Percentiles rank a stretch among this genome's conserved stretches.
phyloP scores from a whole-genome alignment of 1,140 invertebrate genomes.

The Liolophura sinensis region DNA sequence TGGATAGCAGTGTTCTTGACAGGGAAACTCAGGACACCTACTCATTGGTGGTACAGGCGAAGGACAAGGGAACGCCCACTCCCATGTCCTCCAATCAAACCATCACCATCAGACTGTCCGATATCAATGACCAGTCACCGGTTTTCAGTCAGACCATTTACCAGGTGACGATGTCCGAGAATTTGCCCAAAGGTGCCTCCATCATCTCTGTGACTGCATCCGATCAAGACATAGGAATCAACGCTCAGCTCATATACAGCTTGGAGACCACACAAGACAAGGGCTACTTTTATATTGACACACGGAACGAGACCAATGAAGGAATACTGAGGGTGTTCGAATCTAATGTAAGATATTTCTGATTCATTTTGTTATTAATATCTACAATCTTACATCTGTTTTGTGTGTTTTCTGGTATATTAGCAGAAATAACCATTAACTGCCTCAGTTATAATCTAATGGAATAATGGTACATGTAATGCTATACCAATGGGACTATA shows the following conservation, averaged over 20 bases:
- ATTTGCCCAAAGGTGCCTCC: slow-evolving; percentile 78
- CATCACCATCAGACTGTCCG: slow-evolving; percentile 16
- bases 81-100: not conserved
- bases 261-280: slow-evolving; percentile 3
- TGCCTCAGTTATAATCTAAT: too few species aligned
- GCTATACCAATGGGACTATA: too few species aligned
- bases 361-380: slow-evolving; percentile 63
- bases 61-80: too few species aligned
- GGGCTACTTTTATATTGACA: slow-evolving; percentile 1
- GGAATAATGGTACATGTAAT: too few species aligned
- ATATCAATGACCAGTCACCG: slow-evolving; percentile 89
- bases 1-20: too few species aligned
- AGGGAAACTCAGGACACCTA: too few species aligned
- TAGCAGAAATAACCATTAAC: not conserved
- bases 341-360: not conserved
- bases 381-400: slow-evolving; percentile 32
- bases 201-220: slow-evolving; percentile 93
- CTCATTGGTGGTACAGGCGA: too few species aligned
- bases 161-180: slow-evolving; percentile 95
- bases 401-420: not conserved
- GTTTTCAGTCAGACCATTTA: slow-evolving; percentile 95
- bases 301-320: not conserved
- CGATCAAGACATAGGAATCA: slow-evolving; percentile 86
- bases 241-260: slow-evolving; percentile 80
- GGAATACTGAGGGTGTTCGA: slow-evolving; percentile 2